Evolutionary conservation across 2,797 vertebrate species (phyloP), one percentile per base, ranked within the genome.

Genomic region (Morelia viridis): DNA sequence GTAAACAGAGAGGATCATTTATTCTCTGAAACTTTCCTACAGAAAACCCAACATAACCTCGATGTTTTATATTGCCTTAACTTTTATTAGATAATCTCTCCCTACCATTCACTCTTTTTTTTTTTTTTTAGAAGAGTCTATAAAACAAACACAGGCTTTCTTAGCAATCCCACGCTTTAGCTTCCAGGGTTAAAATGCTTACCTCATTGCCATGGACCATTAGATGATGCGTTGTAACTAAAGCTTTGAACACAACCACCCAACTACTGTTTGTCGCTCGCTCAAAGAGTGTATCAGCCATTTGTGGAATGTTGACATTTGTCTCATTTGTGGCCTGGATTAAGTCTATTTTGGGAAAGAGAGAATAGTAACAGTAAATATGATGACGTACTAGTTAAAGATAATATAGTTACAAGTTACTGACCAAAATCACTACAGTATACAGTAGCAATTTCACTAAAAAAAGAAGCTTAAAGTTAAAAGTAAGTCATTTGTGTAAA

Each of bases 161-260:
- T 80, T 46, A 80, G 46, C 71, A 80, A 46, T 46, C 35, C 19
- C 19, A 46, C 46, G 19, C 35, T 46, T 0, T 0, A 24, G 31
- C 57, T 88, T 85, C 61, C 53, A 90, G 50, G 91, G 83, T 61
- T 15, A 57, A 92, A 0, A n/a, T 0, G 4, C 97, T 97, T 95
- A 99, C 99, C 99, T 99, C 99, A 53, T 99, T 99, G 89, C 99
- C 99, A 35, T 99, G 98, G 96, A 99, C 99, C 99, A 99, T 99
- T 95, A 99, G 98, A 96, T 99, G 98, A 96, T 99, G 99, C 84
- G 99, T 99, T 92, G 99, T 98, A 96, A 99, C 98, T 98, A 99
- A 98, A 89, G 99, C 99, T 97, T 99, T 99, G 97, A 99, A 99
- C 89, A 99, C 99, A 41, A 99, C 99, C 96, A 99, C 98, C 99